Conservation (phyloP, 2,888 invertebrate species). For the Mechanitis messenoides region DNA sequence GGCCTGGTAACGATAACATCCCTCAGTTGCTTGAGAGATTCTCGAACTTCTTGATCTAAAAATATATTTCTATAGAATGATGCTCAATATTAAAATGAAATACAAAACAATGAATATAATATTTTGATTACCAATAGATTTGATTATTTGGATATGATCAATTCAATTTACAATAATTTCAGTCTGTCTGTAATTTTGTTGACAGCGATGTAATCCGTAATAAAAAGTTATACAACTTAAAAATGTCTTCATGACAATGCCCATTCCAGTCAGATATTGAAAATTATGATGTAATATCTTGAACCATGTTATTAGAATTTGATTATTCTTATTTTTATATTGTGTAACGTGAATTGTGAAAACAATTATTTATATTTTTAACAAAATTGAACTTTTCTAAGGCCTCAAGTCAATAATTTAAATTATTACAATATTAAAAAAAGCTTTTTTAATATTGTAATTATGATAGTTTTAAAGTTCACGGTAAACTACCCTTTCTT, state of each 20-base stretch:
- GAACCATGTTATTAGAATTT: too few species aligned
- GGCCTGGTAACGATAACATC: conserved; percentile 44
- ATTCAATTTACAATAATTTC: conserved; percentile 23
- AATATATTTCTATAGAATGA: conserved; percentile 6
- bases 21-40: conserved; percentile 40
- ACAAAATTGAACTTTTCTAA: too few species aligned
- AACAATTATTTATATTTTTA: too few species aligned
- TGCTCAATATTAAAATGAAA: background rate
- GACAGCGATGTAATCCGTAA: conserved; percentile 12
- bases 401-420: too few species aligned
- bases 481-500: too few species aligned
- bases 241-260: conserved; percentile 5
- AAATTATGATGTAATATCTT: too few species aligned
- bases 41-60: conserved; percentile 41
- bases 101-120: background rate
- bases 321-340: too few species aligned
- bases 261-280: background rate
- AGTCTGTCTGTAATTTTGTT: conserved; percentile 21
- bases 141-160: conserved; percentile 23
- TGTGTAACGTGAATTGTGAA: too few species aligned
- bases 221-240: conserved; percentile 2
- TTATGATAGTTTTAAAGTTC: too few species aligned
- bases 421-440: too few species aligned
- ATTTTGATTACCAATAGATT: conserved; percentile 20
- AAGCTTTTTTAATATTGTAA: too few species aligned